Conservation (phyloP, 1,140 invertebrate species). For the Bombus haemorrhoidalis region DNA sequence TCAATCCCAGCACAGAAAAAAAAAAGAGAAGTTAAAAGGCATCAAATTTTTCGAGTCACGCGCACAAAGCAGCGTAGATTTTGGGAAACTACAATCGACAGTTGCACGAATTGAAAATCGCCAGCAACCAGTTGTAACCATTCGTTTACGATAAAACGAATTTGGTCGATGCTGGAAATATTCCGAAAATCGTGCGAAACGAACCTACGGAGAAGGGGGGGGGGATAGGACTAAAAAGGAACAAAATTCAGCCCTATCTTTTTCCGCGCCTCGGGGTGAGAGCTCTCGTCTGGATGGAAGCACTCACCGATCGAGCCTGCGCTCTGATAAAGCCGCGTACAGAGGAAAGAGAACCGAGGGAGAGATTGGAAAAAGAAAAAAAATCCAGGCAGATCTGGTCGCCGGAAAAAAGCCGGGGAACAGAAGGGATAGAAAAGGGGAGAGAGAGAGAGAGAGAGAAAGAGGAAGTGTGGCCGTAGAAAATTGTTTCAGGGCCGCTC, state of each 20-base stretch:
- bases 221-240: constrained; percentile 8
- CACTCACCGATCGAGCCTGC: constrained; percentile 51
- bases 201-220: neutral
- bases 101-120: neutral
- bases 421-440: neutral
- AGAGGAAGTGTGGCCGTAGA: constrained; percentile 63
- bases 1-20: neutral
- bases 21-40: neutral
- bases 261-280: constrained; percentile 19
- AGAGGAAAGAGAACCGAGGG: constrained; percentile 1
- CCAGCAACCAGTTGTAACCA: constrained; percentile 4
- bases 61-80: neutral
- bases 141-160: constrained; percentile 28
- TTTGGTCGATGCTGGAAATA: constrained; percentile 22
- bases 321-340: constrained; percentile 36
- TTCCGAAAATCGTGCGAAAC: constrained; percentile 53
- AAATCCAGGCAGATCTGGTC: neutral
- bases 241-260: constrained; percentile 35
- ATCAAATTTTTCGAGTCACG: neutral
- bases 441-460: neutral
- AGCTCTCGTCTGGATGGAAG: constrained; percentile 56
- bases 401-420: constrained; percentile 14
- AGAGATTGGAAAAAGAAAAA: neutral
- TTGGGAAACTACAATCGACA: neutral
- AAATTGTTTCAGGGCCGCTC: constrained; percentile 73